Conservation (phyloP, 2,797 vertebrate species). For the Decapterus maruadsi region DNA sequence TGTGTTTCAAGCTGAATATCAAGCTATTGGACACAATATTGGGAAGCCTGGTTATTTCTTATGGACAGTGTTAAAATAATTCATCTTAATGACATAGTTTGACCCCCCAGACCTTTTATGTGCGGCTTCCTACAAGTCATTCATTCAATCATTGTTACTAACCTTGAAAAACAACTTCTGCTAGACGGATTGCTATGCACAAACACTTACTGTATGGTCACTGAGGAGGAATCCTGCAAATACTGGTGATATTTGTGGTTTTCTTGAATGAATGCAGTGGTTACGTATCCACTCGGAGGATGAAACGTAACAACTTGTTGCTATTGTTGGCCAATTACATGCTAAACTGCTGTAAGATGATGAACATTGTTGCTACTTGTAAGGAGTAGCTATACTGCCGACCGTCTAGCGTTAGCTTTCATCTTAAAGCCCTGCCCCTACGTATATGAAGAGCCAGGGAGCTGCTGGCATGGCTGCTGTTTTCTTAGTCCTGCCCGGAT, state of each 20-base stretch:
- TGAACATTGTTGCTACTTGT: not conserved
- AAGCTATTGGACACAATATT: no score
- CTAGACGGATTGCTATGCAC: not conserved
- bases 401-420: not conserved
- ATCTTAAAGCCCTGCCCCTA: not conserved
- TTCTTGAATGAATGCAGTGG: not conserved
- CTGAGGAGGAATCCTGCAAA: not conserved
- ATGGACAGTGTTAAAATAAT: no score
- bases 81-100: not conserved
- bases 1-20: not conserved
- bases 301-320: not conserved
- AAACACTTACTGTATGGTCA: not conserved
- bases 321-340: fast-evolving
- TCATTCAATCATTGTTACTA: not conserved
- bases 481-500: not conserved
- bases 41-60: not conserved
- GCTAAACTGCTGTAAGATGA: not conserved
- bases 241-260: not conserved
- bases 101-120: not conserved
- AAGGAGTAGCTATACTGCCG: not conserved
- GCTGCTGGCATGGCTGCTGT: not conserved
- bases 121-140: not conserved
- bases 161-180: not conserved
- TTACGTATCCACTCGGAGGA: not conserved
- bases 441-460: not conserved